Conservation (phyloP, 2,888 invertebrate species). For the Masnerella sp. region DNA sequence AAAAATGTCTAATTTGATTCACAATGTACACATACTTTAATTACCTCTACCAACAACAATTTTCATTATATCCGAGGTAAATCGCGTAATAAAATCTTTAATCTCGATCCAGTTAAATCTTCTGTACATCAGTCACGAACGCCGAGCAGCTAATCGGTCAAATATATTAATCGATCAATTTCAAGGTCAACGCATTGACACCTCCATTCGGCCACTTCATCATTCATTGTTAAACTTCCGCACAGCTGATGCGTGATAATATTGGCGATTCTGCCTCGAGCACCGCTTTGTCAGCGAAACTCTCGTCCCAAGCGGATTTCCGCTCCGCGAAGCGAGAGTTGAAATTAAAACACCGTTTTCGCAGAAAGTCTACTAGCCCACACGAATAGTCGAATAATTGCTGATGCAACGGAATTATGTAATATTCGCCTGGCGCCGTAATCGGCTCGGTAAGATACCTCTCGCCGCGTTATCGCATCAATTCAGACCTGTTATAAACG, state of each 20-base stretch:
- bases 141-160: constrained; percentile 9
- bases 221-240: constrained; percentile 28
- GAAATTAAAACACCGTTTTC: no score
- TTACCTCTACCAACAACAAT: no score
- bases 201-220: constrained; percentile 12
- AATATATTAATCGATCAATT: constrained; percentile 8
- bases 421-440: constrained; percentile 1
- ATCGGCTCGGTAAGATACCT: constrained; percentile 3
- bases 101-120: no score
- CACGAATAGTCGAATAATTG: not conserved
- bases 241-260: constrained; percentile 17
- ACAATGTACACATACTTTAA: no score
- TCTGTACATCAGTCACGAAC: constrained; percentile 1
- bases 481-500: constrained; percentile 27
- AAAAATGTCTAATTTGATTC: no score
- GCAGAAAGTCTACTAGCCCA: not conserved
- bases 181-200: constrained; percentile 20
- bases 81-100: no score
- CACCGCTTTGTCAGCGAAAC: no score
- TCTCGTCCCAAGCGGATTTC: no score
- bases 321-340: no score
- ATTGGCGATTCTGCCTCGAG: no score
- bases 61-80: no score
- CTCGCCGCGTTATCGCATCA: constrained; percentile 23
- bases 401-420: constrained; percentile 7